Evolutionary conservation across 92 coral and sea anemone genomes (phyloP).

Genomic region (Siderastrea siderea): DNA sequence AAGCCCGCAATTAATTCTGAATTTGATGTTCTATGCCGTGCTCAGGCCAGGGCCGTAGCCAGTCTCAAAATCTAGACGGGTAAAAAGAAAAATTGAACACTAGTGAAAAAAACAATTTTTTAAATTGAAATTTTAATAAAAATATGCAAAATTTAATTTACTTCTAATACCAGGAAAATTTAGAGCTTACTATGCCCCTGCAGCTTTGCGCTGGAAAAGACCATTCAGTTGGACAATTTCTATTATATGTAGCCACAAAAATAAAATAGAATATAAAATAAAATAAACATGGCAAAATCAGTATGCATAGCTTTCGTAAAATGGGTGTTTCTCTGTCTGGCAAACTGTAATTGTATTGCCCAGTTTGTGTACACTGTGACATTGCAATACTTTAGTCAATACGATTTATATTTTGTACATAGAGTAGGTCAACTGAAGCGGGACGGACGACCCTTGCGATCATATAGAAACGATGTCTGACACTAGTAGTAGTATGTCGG

Average conservation of each 20-base stretch:
- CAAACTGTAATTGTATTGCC: conserved; percentile 8
- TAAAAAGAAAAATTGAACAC: background rate
- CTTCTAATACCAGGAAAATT: conserved; percentile 18
- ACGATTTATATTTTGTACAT: background rate
- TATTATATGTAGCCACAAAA: conserved; percentile 17
- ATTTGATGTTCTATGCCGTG: conserved; percentile 28
- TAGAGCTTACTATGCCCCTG: conserved; percentile 10
- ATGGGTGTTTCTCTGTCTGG: conserved; percentile 8
- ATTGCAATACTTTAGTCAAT: background rate
- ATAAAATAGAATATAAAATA: conserved; percentile 12
- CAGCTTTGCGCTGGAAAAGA: conserved; percentile 1
- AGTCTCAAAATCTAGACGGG: conserved; percentile 17
- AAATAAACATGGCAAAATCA: conserved; percentile 18
- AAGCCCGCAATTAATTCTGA: conserved; percentile 25
- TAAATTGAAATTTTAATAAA: conserved; percentile 14
- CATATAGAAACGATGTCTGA: conserved; percentile 17
- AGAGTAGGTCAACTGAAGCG: background rate
- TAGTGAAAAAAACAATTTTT: background rate
- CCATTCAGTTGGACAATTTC: conserved; percentile 5
- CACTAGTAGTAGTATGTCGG: background rate
- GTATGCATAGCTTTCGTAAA: conserved; percentile 15
- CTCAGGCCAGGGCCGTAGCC: conserved; percentile 24
- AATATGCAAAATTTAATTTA: background rate
- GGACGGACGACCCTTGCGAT: conserved; percentile 17
- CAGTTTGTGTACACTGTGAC: conserved; percentile 7